A percentile compares a stretch with the other conserved stretches of the same genome.
phyloP scores from a whole-genome alignment of 1,140 invertebrate genomes.

The Scylla paramamosain region DNA sequence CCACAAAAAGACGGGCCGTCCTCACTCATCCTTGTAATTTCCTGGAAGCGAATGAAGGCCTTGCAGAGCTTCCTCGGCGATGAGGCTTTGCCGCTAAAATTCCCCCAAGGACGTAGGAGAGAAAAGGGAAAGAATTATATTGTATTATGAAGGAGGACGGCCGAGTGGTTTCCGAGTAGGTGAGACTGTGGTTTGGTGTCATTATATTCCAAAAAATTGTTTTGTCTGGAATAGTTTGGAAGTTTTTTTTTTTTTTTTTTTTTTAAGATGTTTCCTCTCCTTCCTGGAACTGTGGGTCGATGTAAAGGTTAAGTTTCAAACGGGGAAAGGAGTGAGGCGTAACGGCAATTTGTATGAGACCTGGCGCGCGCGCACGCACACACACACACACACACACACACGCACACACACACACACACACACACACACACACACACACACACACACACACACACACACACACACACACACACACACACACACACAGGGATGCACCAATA shows the following conservation, averaged over 20 bases:
- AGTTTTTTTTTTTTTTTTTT: no score
- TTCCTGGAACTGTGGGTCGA: no score
- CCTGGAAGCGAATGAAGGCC: not conserved
- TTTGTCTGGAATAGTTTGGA: no score
- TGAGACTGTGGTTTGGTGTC: no score
- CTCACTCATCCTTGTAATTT: not conserved
- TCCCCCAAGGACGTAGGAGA: not conserved
- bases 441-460: slow-evolving; percentile 20
- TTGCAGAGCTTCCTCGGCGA: not conserved
- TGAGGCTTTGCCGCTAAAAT: not conserved
- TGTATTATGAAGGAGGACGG: no score
- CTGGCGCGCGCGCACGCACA: not conserved
- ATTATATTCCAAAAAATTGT: no score
- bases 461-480: slow-evolving; percentile 20
- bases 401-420: not conserved
- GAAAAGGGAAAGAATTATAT: not conserved
- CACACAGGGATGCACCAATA: not conserved
- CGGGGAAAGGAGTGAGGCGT: no score
- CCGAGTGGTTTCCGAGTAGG: no score
- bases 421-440: slow-evolving; percentile 20
- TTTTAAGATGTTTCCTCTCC: no score
- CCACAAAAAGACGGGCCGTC: not conserved
- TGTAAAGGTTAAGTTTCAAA: no score
- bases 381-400: not conserved
- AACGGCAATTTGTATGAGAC: no score